A percentile compares a stretch with the other conserved stretches of the same genome.
phyloP scores from a whole-genome alignment of 2,797 vertebrate species.

The Telmatherina bonti region DNA sequence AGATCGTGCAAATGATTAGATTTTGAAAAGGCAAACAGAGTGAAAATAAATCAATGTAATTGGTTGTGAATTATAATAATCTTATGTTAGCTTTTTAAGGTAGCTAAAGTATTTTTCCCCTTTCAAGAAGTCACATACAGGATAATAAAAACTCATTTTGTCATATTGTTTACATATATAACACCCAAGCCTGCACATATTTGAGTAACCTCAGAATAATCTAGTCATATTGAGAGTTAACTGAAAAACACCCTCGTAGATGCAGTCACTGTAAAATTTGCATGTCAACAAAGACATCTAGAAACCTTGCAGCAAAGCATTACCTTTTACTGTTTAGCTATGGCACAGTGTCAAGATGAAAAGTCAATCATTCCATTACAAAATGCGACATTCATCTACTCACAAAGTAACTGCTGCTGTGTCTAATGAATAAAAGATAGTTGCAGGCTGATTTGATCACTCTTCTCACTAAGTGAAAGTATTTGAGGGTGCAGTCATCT shows the following conservation, averaged over 20 bases:
- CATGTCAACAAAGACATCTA: slow-evolving; percentile 67
- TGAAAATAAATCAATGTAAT: too few relatives aligned
- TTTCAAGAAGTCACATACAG: background rate
- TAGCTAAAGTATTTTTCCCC: too few relatives aligned
- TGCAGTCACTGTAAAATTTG: slow-evolving; percentile 48
- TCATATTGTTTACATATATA: background rate
- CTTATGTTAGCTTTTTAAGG: too few relatives aligned
- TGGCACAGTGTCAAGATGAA: slow-evolving; percentile 48
- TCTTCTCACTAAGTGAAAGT: slow-evolving; percentile 34
- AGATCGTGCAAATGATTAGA: too few relatives aligned
- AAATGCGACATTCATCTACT: slow-evolving; percentile 56
- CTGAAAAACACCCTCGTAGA: slow-evolving; percentile 49
- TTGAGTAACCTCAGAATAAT: slow-evolving; percentile 44
- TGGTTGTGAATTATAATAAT: too few relatives aligned
- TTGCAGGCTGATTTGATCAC: slow-evolving; percentile 40
- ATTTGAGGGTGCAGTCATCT: slow-evolving; percentile 26
- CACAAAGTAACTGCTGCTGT: slow-evolving; percentile 43
- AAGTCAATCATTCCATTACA: slow-evolving; percentile 50
- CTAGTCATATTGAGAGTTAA: slow-evolving; percentile 54
- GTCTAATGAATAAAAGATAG: slow-evolving; percentile 43
- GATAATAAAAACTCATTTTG: background rate
- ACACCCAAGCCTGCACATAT: slow-evolving; percentile 44
- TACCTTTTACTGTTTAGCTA: slow-evolving; percentile 38
- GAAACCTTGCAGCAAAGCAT: slow-evolving; percentile 67
- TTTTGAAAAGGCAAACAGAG: too few relatives aligned